Percentiles rank a stretch among this genome's conserved stretches.
phyloP scores from a whole-genome alignment of 2,888 invertebrate species.

The Phoenoteleia sp. region DNA sequence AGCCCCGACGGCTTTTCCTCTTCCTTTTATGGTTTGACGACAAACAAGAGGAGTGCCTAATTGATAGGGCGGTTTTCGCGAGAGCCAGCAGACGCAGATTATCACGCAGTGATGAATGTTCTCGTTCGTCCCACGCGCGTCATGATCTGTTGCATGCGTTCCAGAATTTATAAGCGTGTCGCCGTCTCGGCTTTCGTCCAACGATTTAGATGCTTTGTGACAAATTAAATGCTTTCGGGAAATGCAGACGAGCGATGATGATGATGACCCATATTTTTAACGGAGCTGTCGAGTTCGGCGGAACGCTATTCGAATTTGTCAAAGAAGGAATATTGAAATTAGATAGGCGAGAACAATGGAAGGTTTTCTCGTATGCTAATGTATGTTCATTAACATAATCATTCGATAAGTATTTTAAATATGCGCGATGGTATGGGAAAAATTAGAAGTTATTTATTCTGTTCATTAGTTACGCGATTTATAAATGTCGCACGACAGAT shows the following conservation, averaged over 20 bases:
- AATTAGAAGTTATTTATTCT: slow-evolving; percentile 3
- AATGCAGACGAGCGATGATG: background rate
- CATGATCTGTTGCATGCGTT: slow-evolving; percentile 69
- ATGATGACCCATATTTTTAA: slow-evolving; percentile 21
- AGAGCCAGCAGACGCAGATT: slow-evolving; percentile 32
- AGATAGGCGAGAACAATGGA: background rate
- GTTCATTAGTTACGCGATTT: slow-evolving; percentile 21
- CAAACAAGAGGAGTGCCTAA: background rate
- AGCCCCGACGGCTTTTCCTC: slow-evolving; percentile 32
- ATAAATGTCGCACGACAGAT: slow-evolving; percentile 23
- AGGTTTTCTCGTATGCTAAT: background rate
- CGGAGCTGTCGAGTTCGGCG: too few species aligned
- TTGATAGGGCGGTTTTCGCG: slow-evolving; percentile 29
- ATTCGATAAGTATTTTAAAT: background rate
- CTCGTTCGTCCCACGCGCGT: slow-evolving; percentile 67
- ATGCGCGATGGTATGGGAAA: background rate
- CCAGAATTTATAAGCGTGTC: slow-evolving; percentile 64
- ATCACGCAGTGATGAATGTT: slow-evolving; percentile 67
- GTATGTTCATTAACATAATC: background rate
- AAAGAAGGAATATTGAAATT: slow-evolving; percentile 3
- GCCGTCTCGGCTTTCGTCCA: slow-evolving; percentile 62
- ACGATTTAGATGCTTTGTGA: slow-evolving; percentile 56
- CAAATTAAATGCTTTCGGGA: slow-evolving; percentile 28
- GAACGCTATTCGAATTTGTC: background rate
- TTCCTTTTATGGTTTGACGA: background rate